Conservation (phyloP, 1,140 invertebrate genomes). For the Lepidurus couesii region DNA sequence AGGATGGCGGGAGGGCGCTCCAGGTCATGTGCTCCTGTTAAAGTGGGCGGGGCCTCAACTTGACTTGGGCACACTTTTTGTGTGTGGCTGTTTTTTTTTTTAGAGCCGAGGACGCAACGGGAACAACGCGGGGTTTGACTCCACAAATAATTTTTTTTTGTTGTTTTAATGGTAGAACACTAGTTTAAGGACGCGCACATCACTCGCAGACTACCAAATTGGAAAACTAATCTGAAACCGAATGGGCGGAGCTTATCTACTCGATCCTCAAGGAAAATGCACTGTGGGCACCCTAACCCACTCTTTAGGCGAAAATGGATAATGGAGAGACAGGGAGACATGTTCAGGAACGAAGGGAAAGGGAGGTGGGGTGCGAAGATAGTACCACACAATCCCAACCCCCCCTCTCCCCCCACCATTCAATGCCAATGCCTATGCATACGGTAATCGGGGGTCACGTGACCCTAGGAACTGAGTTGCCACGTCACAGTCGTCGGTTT, state of each 20-base stretch:
- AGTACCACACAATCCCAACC: not conserved
- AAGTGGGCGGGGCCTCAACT: not conserved
- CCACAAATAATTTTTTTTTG: not conserved
- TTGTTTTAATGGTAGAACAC: no score
- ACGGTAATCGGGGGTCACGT: slow-evolving; percentile 20
- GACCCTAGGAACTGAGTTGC: not conserved
- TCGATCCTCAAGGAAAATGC: not conserved
- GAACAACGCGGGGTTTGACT: not conserved
- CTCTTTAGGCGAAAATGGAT: slow-evolving; percentile 15
- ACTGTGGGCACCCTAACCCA: not conserved
- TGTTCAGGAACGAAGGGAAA: not conserved
- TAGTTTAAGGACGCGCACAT: no score
- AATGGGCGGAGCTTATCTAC: not conserved
- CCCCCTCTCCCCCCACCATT: not conserved
- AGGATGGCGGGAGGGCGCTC: not conserved
- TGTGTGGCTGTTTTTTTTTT: not conserved
- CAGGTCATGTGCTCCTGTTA: not conserved
- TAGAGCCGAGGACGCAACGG: not conserved
- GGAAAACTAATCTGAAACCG: no score
- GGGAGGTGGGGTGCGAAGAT: not conserved
- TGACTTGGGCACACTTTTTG: not conserved
- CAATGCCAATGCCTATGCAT: slow-evolving; percentile 21
- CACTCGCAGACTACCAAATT: no score
- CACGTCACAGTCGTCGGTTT: not conserved
- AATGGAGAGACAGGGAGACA: not conserved